phyloP scores from a whole-genome alignment of 2,888 invertebrate genomes.

The Ophioninae sp. region DNA sequence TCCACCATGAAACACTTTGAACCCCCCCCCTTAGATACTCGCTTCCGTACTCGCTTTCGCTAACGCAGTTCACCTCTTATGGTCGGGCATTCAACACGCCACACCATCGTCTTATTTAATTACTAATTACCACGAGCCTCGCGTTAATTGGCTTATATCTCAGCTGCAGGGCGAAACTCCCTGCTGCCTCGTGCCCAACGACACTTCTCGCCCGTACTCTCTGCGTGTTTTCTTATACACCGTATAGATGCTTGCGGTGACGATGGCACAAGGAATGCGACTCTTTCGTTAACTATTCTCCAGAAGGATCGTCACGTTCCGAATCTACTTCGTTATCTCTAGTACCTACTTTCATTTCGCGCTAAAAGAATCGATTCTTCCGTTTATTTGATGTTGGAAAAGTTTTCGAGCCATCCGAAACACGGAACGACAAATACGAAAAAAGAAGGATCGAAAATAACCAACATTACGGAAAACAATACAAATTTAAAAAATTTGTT shows the following conservation, averaged over 20 bases:
- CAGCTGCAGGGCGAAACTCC: slow-evolving; percentile 15
- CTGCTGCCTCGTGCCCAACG: slow-evolving; percentile 27
- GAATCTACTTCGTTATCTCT: slow-evolving; percentile 1
- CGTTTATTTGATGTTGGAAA: background rate
- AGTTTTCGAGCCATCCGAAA: background rate
- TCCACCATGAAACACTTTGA: slow-evolving; percentile 51
- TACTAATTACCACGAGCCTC: slow-evolving; percentile 61
- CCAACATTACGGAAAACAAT: background rate
- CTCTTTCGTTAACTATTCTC: background rate
- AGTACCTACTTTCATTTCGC: background rate
- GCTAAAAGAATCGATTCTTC: background rate
- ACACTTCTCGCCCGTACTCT: slow-evolving; percentile 20
- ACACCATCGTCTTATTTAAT: slow-evolving; percentile 61
- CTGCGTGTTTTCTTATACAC: background rate
- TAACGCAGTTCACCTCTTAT: slow-evolving; percentile 15
- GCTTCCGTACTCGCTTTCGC: slow-evolving; percentile 13
- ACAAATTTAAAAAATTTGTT: too few species aligned
- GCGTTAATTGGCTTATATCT: slow-evolving; percentile 64
- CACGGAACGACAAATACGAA: background rate
- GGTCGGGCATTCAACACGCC: slow-evolving; percentile 32
- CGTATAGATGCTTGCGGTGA: background rate
- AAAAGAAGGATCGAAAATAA: background rate
- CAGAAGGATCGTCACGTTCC: background rate
- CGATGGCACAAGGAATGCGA: background rate
- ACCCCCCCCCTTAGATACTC: slow-evolving; percentile 3